Evolutionary conservation across 2,797 vertebrate genomes (phyloP).

Genomic region (Peromyscus melanophrys): DNA sequence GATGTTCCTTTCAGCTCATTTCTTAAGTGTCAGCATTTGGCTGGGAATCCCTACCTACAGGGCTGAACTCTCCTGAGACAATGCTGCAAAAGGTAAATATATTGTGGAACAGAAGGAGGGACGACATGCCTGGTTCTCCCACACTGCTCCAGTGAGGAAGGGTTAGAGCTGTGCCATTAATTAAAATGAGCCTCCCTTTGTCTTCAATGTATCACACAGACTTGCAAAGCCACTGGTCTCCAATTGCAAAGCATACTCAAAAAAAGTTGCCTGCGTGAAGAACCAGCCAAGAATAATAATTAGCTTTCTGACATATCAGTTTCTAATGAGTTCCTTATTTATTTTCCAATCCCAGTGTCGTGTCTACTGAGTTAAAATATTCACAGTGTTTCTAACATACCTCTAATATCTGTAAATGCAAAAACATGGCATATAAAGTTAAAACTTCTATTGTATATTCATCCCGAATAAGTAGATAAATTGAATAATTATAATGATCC

Average conservation of each 20-base stretch:
- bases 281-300: slow-evolving; percentile 87
- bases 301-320: slow-evolving; percentile 84
- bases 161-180: slow-evolving; percentile 48
- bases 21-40: slow-evolving; percentile 45
- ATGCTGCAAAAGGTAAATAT: background rate
- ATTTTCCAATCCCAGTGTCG: slow-evolving; percentile 63
- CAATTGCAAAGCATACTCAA: background rate
- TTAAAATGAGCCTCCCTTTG: slow-evolving; percentile 17
- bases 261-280: slow-evolving; percentile 39
- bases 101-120: background rate
- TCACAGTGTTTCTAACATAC: background rate
- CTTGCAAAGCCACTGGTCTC: slow-evolving; percentile 55
- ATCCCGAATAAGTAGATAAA: slow-evolving; percentile 4
- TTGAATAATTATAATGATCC: slow-evolving; percentile 53
- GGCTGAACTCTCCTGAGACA: slow-evolving; percentile 35
- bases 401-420: background rate
- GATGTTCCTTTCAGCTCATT: slow-evolving; percentile 8
- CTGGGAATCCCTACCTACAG: background rate
- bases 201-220: slow-evolving; percentile 6
- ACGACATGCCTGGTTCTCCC: background rate
- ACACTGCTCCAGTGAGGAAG: slow-evolving; percentile 23
- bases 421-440: background rate
- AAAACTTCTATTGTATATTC: background rate
- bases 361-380: slow-evolving; percentile 59
- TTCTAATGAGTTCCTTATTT: slow-evolving; percentile 75